Percentiles rank a stretch among this genome's conserved stretches.
phyloP scores from a whole-genome alignment of 2,888 invertebrate species.

The Proisotoma minuta region DNA sequence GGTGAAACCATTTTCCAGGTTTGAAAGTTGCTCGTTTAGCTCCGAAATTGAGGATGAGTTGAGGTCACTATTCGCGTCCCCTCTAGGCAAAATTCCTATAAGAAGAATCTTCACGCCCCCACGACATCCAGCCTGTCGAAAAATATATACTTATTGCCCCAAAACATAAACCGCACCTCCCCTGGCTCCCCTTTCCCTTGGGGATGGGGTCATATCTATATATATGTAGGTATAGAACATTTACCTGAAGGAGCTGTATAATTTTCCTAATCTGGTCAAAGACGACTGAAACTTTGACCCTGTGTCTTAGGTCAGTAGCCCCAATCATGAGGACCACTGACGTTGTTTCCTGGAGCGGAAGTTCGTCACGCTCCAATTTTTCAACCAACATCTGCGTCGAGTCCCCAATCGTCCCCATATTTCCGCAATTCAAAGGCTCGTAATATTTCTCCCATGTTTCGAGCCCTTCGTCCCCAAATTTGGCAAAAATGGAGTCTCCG shows the following conservation, averaged over 20 bases:
- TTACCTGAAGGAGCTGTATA: constrained; percentile 26
- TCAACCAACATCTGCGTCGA: constrained; percentile 32
- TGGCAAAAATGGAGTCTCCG: constrained; percentile 27
- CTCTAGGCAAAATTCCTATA: constrained; percentile 29
- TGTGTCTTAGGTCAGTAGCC: constrained; percentile 27
- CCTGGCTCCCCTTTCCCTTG: too few relatives aligned
- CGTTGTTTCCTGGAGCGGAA: constrained; percentile 26
- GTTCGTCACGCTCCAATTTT: constrained; percentile 27
- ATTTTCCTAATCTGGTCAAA: constrained; percentile 32
- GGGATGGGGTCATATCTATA: too few relatives aligned
- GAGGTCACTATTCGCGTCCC: constrained; percentile 20
- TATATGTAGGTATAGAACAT: too few relatives aligned
- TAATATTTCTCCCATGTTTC: constrained; percentile 28
- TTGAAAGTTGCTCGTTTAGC: constrained; percentile 26
- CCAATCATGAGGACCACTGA: constrained; percentile 27
- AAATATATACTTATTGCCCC: neutral
- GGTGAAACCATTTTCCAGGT: constrained; percentile 37
- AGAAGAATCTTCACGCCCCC: constrained; percentile 32
- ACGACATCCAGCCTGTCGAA: neutral
- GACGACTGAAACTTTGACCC: constrained; percentile 28
- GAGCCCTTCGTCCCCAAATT: constrained; percentile 23
- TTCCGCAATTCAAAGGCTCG: constrained; percentile 25
- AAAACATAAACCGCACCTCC: too few relatives aligned
- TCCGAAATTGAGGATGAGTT: constrained; percentile 22
- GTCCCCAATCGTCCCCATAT: constrained; percentile 26